Evolutionary conservation across 1,140 invertebrate genomes (phyloP).

Genomic region (Eciton burchellii): DNA sequence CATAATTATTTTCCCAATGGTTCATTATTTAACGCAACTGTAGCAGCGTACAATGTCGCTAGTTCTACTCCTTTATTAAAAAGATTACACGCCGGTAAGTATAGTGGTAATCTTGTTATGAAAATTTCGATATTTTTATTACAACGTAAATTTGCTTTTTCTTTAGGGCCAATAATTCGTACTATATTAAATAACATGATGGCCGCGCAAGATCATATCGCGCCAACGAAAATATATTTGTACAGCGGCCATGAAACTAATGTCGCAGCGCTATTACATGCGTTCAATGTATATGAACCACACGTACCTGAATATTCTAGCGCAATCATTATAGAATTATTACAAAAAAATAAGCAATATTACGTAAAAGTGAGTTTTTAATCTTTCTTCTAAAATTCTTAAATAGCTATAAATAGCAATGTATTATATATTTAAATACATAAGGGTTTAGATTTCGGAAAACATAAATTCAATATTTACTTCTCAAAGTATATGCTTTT

Average conservation of each 20-base stretch:
- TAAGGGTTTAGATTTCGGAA: too few relatives aligned
- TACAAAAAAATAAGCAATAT: slow-evolving; percentile 72
- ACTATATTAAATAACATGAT: slow-evolving; percentile 85
- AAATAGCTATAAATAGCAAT: too few relatives aligned
- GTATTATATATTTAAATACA: too few relatives aligned
- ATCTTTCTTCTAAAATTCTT: too few relatives aligned
- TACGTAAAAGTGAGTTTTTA: slow-evolving; percentile 85
- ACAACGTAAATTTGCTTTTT: background rate
- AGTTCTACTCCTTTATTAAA: slow-evolving; percentile 68
- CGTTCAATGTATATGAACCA: slow-evolving; percentile 87
- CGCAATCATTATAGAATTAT: slow-evolving; percentile 82
- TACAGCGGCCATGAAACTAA: slow-evolving; percentile 90
- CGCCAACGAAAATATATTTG: slow-evolving; percentile 85
- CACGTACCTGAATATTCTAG: slow-evolving; percentile 86
- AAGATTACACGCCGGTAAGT: slow-evolving; percentile 9
- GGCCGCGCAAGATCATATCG: slow-evolving; percentile 72
- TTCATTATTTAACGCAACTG: slow-evolving; percentile 83
- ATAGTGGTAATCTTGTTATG: background rate
- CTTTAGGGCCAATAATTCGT: slow-evolving; percentile 85
- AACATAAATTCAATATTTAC: too few relatives aligned
- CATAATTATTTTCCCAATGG: slow-evolving; percentile 82
- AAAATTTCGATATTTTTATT: background rate
- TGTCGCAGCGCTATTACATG: slow-evolving; percentile 88
- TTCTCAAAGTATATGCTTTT: too few relatives aligned
- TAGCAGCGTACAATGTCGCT: slow-evolving; percentile 83